Percentiles rank a stretch among this genome's conserved stretches.
phyloP scores from a whole-genome alignment of 1,140 invertebrate genomes.

The Drosophila fuyamai region DNA sequence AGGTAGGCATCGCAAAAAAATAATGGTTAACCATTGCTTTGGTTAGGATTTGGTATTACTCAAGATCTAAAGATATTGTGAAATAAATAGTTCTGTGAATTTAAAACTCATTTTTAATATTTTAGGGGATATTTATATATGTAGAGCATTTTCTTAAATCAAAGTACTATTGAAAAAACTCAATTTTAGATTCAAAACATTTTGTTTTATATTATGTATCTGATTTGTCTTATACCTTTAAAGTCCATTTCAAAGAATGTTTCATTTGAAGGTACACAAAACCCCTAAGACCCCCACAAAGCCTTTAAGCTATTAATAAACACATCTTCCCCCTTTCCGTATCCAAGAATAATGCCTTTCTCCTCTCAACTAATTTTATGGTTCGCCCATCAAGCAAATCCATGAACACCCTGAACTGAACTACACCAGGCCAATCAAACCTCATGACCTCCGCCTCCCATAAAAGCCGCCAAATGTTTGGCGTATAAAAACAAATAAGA shows the following conservation, averaged over 20 bases:
- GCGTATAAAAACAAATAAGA: conserved; percentile 77
- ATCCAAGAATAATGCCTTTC: conserved; percentile 5
- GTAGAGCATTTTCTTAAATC: no score
- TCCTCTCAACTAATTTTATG: conserved; percentile 69
- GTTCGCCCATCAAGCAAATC: conserved; percentile 56
- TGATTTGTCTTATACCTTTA: neutral
- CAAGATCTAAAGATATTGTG: no score
- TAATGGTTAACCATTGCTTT: conserved; percentile 9
- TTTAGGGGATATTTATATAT: no score
- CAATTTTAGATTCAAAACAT: no score
- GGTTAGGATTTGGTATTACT: neutral
- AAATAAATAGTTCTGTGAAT: neutral
- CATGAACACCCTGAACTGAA: conserved; percentile 40
- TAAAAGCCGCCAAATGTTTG: conserved; percentile 50
- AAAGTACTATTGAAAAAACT: no score
- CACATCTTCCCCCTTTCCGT: conserved; percentile 26
- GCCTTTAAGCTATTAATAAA: conserved; percentile 70
- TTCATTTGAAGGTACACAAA: conserved; percentile 13
- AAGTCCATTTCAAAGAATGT: neutral
- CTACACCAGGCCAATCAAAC: conserved; percentile 78
- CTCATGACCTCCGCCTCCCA: conserved; percentile 50
- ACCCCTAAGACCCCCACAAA: conserved; percentile 25
- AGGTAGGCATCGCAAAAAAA: neutral
- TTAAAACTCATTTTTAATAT: neutral
- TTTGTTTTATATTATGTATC: neutral